A percentile compares a stretch with the other conserved stretches of the same genome.
phyloP scores from a whole-genome alignment of 2,797 vertebrate genomes.

The Brachyrhaphis roseni region DNA sequence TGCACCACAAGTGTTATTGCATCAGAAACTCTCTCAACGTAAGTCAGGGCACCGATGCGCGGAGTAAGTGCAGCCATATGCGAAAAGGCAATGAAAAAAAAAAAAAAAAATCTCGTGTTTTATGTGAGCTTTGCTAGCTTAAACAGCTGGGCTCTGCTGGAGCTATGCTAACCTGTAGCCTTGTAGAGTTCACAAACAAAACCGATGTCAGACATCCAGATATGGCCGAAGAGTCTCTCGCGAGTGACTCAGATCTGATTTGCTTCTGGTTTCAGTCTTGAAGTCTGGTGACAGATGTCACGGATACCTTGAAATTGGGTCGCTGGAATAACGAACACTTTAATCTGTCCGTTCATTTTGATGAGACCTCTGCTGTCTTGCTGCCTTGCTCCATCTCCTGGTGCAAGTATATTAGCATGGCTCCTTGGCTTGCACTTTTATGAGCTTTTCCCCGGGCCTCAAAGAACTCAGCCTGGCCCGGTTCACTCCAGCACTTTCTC shows the following conservation, averaged over 20 bases:
- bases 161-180: constrained; percentile 54
- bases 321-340: constrained; percentile 55
- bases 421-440: constrained; percentile 79
- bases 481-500: constrained; percentile 79
- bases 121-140: constrained; percentile 65
- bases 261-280: constrained; percentile 20
- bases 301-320: constrained; percentile 39
- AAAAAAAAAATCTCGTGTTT: constrained; percentile 65
- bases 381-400: constrained; percentile 54
- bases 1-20: constrained; percentile 43
- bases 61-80: constrained; percentile 62
- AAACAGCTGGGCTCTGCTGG: constrained; percentile 64
- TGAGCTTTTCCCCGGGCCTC: constrained; percentile 80
- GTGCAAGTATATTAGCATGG: constrained; percentile 67
- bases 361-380: constrained; percentile 67
- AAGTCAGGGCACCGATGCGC: constrained; percentile 49
- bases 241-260: constrained; percentile 23
- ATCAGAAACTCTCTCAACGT: constrained; percentile 57
- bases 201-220: constrained; percentile 33
- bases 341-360: constrained; percentile 64
- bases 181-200: constrained; percentile 43
- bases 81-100: constrained; percentile 62
- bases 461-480: constrained; percentile 78
- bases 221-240: constrained; percentile 11
- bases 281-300: constrained; percentile 49